These are phyloP conservation scores for Archilochus colubris DNA, from an alignment of 2,113 vertebrate species.

Conservation along the genomic window DNA sequence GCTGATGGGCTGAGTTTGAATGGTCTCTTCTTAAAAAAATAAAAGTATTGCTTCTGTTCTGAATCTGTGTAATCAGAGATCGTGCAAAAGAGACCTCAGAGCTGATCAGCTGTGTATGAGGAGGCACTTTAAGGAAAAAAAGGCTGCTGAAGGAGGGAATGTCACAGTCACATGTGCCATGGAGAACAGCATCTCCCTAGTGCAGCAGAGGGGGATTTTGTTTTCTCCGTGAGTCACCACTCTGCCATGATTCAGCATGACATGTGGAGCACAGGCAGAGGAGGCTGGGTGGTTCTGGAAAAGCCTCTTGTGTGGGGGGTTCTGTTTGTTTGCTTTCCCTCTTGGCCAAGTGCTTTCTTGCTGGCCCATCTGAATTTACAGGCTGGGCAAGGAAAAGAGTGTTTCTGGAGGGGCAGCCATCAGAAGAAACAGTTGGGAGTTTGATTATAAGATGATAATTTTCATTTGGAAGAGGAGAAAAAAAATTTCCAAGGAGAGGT, in stretches of 20 bases:
- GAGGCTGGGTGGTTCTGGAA: neutral
- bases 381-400: neutral
- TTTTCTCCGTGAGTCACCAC: neutral
- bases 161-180: neutral
- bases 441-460: neutral
- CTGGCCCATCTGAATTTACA: constrained; percentile 25
- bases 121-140: neutral
- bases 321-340: constrained; percentile 64
- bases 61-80: neutral
- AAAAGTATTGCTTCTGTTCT: neutral
- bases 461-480: neutral
- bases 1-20: neutral
- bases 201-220: neutral
- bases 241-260: constrained; percentile 32
- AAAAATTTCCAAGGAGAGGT: neutral
- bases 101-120: neutral
- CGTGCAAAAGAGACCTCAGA: neutral
- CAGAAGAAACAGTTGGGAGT: neutral
- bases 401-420: neutral
- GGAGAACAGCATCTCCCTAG: neutral
- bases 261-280: constrained; percentile 19
- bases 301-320: constrained; percentile 13
- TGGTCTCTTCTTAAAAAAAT: neutral
- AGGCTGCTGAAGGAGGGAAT: neutral
- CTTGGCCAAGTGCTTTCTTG: constrained; percentile 54